Evolutionary conservation across 2,113 vertebrate genomes (phyloP).

Genomic region (Alligator sinensis): DNA sequence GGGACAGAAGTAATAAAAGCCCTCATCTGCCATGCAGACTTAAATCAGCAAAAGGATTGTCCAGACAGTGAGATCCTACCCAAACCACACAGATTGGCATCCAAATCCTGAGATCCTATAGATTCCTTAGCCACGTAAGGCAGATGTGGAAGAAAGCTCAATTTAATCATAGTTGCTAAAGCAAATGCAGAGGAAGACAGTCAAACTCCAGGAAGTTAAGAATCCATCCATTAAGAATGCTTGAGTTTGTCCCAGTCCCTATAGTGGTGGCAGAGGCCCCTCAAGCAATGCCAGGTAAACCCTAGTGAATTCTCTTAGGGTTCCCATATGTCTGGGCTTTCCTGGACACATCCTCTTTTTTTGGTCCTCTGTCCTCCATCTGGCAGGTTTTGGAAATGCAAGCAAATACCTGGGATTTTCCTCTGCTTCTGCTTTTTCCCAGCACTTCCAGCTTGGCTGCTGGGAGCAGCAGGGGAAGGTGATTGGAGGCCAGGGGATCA

Average conservation of each 20-base stretch:
- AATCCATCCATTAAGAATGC: background rate
- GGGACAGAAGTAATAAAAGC: background rate
- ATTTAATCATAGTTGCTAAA: conserved; percentile 12
- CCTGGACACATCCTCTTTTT: too few species aligned
- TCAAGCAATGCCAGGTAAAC: background rate
- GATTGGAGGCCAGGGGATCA: too few species aligned
- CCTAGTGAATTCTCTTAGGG: background rate
- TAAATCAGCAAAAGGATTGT: background rate
- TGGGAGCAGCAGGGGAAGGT: too few species aligned
- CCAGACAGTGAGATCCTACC: background rate
- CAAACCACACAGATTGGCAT: background rate
- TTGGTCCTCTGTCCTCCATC: too few species aligned
- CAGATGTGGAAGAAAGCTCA: conserved; percentile 32
- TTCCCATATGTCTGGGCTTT: too few species aligned
- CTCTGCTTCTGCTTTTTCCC: too few species aligned
- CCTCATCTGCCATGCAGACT: background rate
- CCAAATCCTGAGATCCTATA: background rate
- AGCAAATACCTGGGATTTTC: too few species aligned
- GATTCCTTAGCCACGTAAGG: background rate
- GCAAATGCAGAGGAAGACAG: conserved; percentile 40
- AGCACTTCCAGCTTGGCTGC: too few species aligned
- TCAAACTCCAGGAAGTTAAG: background rate
- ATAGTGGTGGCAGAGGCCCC: background rate
- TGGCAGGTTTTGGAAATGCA: too few species aligned
- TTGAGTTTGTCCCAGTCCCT: background rate